These are phyloP conservation scores for Agapornis roseicollis DNA, from an alignment of 2,113 vertebrate genomes.

Conservation along the genomic window DNA sequence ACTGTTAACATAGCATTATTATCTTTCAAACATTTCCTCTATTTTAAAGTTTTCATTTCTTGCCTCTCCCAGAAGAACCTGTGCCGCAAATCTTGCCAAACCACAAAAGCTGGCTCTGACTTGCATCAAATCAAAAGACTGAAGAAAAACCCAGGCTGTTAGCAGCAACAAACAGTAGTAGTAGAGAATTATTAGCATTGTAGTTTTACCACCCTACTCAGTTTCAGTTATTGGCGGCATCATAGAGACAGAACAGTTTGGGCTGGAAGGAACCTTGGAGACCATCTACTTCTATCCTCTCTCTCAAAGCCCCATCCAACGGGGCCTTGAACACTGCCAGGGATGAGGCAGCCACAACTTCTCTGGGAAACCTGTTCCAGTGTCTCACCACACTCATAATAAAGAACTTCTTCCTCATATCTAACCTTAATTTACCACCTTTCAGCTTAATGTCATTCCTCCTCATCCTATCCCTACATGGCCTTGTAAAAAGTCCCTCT, in stretches of 20 bases:
- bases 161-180: slow-evolving; percentile 42
- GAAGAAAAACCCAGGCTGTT: slow-evolving; percentile 25
- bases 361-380: not conserved
- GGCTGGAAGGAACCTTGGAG: not conserved
- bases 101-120: slow-evolving; percentile 63
- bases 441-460: not conserved
- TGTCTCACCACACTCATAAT: not conserved
- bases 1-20: slow-evolving; percentile 25
- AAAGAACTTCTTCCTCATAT: not conserved
- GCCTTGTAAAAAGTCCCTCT: not conserved
- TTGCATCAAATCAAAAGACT: slow-evolving; percentile 39
- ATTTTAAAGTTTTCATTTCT: slow-evolving; percentile 42
- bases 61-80: slow-evolving; percentile 55
- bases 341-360: not conserved
- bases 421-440: not conserved
- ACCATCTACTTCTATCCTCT: not conserved
- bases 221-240: not conserved
- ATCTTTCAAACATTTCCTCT: slow-evolving; percentile 48
- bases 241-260: not conserved
- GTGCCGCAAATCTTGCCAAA: slow-evolving; percentile 24
- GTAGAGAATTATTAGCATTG: not conserved
- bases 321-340: not conserved
- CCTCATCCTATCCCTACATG: not conserved
- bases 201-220: not conserved
- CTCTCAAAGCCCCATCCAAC: not conserved